phyloP scores from a whole-genome alignment of 35 echinoderm and acorn worm genomes.

The Eucidaris tribuloides region DNA sequence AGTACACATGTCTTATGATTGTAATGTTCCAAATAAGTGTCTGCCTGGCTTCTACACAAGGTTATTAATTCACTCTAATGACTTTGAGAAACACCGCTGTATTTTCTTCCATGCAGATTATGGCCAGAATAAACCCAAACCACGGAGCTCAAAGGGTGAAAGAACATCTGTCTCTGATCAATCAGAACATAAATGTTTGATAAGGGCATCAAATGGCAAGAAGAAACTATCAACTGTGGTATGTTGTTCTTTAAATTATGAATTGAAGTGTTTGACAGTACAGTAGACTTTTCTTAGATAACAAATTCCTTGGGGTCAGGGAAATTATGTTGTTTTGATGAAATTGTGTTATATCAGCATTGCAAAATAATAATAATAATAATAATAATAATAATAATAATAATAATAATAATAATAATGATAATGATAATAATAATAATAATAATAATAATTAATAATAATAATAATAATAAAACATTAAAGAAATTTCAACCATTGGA shows the following conservation, averaged over 20 bases:
- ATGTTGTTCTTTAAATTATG: neutral
- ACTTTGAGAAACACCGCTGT: neutral
- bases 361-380: neutral
- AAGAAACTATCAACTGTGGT: conserved; percentile 92
- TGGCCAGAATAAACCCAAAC: conserved; percentile 83
- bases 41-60: neutral
- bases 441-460: too few species aligned
- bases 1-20: too few species aligned
- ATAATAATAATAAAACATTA: too few species aligned
- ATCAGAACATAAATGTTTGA: conserved; percentile 83
- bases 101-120: conserved; percentile 59
- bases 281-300: neutral
- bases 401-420: neutral
- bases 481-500: too few species aligned
- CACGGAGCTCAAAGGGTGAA: conserved; percentile 50
- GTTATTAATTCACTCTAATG: neutral
- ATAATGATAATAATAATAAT: too few species aligned
- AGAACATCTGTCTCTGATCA: conserved; percentile 61
- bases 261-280: neutral
- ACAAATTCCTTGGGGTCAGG: neutral
- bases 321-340: neutral
- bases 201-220: conserved; percentile 77
- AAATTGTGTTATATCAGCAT: neutral
- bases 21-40: too few species aligned
- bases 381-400: neutral